Base-by-base conservation (phyloP, 2,797 vertebrate species). In the Tachyglossus aculeatus region DNA sequence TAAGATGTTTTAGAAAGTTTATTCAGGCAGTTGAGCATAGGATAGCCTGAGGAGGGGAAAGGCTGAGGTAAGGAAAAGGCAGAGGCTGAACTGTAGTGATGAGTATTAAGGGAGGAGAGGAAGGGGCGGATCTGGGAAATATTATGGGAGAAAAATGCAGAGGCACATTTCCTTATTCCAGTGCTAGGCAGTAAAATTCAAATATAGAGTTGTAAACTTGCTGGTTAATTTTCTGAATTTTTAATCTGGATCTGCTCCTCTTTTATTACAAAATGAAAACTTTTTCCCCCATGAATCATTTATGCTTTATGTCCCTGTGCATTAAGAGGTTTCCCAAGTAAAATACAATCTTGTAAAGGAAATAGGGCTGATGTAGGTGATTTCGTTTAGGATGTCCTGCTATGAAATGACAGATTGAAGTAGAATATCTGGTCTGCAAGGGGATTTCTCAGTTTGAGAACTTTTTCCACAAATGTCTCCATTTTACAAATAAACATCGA, bases 401-500 rank as follows among this genome's bases (percentile, higher is more conserved):
- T 13, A 22, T 33, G 44, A 39, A 47, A 51, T 24, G 33, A 33
- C 67, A 43, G 21, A 44, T 19, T 47, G 6, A 15, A 62, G 2
- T 15, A 24, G 39, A 32, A 54, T 15, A 44, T 55, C 33, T 12
- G 11, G 8, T 38, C 18, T 22, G 15, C 13, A 38, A 43, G 47
- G 75, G 24, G 0, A 9, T 73, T 64, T 63, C 61, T 68, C 44
- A 83, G 71, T 52, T 77, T 56, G 59, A 76, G 78, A 83, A 71
- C 78, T 71, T 74, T 83, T 83, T 64, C n/a, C n/a, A 56, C 69
- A 63, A 71, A 76, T 69, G 32, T 67, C 78, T 75, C 59, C 36
- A 78, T 80, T 71, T 71, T 39, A 68, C 68, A 80, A 80, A 69
- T 51, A 74, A 61, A 71, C 73, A 66, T 57, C 78, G 81, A 78